Evolutionary conservation across 2,113 vertebrate genomes (phyloP), one percentile per base, ranked within the genome.

Genomic region (Phasianus colchicus): DNA sequence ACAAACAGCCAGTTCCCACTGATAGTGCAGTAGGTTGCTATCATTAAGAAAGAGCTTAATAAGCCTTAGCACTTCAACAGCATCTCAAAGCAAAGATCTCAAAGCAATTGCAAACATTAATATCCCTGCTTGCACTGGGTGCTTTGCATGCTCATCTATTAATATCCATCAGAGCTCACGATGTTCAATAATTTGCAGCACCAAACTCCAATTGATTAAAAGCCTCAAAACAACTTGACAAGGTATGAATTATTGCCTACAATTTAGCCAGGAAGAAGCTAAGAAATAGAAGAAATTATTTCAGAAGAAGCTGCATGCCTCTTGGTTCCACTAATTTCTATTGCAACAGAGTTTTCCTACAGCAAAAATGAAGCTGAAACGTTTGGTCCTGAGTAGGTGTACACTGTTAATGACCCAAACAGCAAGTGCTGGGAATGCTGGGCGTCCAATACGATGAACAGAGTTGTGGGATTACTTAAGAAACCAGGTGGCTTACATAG

Each of bases 81-180:
- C 45, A 88, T 67, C 86, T 86, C 86, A 83, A 75, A 81, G 58
- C n/a, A 79, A 91, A 80, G 65, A 84, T 47, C 67, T 80, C 67
- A 83, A 75, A 92, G 83, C 30, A 84, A 36, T 9, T 16, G 2
- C 38, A 86, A 83, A 67, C 47, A 65, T 36, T 63, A 83, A 83
- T 55, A 65, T 38, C 52, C 21, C 14, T 80, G 40, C 70, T 79
- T 76, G n/a, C 17, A 70, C 36, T 36, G 83, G 30, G 60, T 88
- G 64, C 22, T 86, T 60, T 91, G 27, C 34, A 58, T 64, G 25
- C 63, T 89, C 60, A 71, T 54, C 67, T 80, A 27, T 88, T 83
- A 92, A 73, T 67, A 95, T 54, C 55, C 40, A 63, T 57, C 78
- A 60, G 45, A 85, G 32, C 12, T 5, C 3, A 45, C 0, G 0